Conservation (phyloP, 2,797 vertebrate species). For the Melanotaenia trifasciata region DNA sequence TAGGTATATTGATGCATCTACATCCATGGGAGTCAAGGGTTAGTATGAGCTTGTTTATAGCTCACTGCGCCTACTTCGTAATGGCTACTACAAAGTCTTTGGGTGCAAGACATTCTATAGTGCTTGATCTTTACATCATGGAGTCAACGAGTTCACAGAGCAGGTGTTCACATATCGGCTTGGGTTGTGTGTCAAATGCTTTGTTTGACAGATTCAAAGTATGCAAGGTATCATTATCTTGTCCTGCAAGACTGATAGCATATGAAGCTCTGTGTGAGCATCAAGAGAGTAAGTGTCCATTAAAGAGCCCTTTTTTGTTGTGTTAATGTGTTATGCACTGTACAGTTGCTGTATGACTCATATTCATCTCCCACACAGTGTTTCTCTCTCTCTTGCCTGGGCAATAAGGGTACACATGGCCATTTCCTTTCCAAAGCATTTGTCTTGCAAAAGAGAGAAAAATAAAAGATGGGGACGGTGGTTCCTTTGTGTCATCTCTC, state of each 20-base stretch:
- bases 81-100: constrained; percentile 72
- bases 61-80: constrained; percentile 47
- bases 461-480: constrained; percentile 34
- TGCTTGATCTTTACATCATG: constrained; percentile 47
- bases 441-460: constrained; percentile 45
- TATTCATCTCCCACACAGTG: constrained; percentile 58
- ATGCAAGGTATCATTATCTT: constrained; percentile 70
- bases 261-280: constrained; percentile 64
- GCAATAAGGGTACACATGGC: constrained; percentile 48
- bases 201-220: constrained; percentile 55
- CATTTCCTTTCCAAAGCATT: constrained; percentile 47
- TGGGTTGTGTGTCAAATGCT: constrained; percentile 40
- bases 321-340: constrained; percentile 57
- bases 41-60: constrained; percentile 41
- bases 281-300: constrained; percentile 69
- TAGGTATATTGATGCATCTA: constrained; percentile 56
- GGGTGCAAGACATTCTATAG: constrained; percentile 62
- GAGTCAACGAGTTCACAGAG: constrained; percentile 54
- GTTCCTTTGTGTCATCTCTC: constrained; percentile 71
- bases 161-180: constrained; percentile 50
- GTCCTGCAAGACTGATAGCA: constrained; percentile 79
- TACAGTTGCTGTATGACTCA: constrained; percentile 65
- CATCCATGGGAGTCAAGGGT: constrained; percentile 62
- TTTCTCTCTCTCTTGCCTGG: constrained; percentile 77
- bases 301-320: constrained; percentile 82